These are phyloP conservation scores for Helicoverpa armigera DNA, from an alignment of 1,140 invertebrate genomes.

Conservation along the genomic window DNA sequence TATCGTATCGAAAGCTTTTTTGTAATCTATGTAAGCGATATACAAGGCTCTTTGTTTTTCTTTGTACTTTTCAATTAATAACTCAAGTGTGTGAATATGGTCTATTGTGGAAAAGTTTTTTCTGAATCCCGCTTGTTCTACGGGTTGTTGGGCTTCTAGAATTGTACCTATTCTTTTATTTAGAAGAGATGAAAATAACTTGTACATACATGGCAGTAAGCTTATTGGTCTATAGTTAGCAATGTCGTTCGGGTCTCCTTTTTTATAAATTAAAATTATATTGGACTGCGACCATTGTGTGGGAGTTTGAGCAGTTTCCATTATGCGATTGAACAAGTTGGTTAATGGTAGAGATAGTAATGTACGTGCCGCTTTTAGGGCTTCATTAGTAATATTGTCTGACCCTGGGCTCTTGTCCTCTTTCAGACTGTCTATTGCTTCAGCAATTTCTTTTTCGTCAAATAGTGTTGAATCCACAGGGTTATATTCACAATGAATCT, in stretches of 20 bases:
- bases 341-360: background rate
- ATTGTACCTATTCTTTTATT: background rate
- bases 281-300: background rate
- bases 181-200: background rate
- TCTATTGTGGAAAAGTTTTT: constrained; percentile 2
- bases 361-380: background rate
- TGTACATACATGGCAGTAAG: background rate
- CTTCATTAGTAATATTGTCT: too few species aligned
- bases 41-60: background rate
- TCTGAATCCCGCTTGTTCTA: background rate
- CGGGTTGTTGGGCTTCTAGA: background rate
- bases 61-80: background rate
- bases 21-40: too few species aligned
- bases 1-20: too few species aligned
- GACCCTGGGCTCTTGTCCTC: too few species aligned
- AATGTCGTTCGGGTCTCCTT: too few species aligned
- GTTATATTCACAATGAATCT: too few species aligned
- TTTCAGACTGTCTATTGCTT: too few species aligned
- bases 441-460: too few species aligned
- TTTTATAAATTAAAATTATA: background rate
- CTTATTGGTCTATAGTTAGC: background rate
- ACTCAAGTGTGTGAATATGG: background rate
- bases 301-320: background rate
- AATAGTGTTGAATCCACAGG: too few species aligned
- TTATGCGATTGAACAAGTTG: background rate